phyloP scores from a whole-genome alignment of 2,888 invertebrate species.

The Pseudolycoriella hygida region DNA sequence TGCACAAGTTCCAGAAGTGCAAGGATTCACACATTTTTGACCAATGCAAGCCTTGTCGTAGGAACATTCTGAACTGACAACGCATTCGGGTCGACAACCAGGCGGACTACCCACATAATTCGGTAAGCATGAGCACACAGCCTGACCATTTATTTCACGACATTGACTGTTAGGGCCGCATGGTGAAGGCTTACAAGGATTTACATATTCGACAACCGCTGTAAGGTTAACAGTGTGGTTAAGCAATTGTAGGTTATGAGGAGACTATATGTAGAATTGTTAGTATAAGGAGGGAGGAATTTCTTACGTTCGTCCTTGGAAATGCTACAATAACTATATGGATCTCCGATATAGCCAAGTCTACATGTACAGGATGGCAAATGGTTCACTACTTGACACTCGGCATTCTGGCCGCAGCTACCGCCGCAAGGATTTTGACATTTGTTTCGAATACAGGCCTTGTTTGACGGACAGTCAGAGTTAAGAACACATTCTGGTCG shows the following conservation, averaged over 20 bases:
- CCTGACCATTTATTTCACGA: conserved; percentile 46
- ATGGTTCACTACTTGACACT: conserved; percentile 59
- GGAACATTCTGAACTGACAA: conserved; percentile 64
- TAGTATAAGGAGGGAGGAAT: background rate
- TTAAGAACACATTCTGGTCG: conserved; percentile 53
- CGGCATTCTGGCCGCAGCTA: conserved; percentile 56
- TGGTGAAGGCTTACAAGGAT: conserved; percentile 58
- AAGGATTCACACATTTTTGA: conserved; percentile 66
- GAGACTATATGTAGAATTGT: background rate
- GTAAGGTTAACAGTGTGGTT: too few relatives aligned
- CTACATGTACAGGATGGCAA: conserved; percentile 56
- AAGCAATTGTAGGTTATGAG: too few relatives aligned
- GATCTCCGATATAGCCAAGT: conserved; percentile 49
- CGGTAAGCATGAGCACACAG: conserved; percentile 60
- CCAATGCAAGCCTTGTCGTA: conserved; percentile 63
- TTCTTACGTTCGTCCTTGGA: background rate
- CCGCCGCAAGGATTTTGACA: conserved; percentile 62
- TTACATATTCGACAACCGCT: conserved; percentile 23
- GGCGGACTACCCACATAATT: conserved; percentile 60
- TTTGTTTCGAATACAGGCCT: conserved; percentile 53
- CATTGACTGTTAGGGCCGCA: conserved; percentile 72
- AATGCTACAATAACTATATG: conserved; percentile 43
- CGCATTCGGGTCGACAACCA: conserved; percentile 68
- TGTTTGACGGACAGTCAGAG: conserved; percentile 46
- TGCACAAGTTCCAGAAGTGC: conserved; percentile 58